These are phyloP conservation scores for Listrodromus nycthemerus DNA, from an alignment of 2,888 invertebrate genomes.

Conservation along the genomic window DNA sequence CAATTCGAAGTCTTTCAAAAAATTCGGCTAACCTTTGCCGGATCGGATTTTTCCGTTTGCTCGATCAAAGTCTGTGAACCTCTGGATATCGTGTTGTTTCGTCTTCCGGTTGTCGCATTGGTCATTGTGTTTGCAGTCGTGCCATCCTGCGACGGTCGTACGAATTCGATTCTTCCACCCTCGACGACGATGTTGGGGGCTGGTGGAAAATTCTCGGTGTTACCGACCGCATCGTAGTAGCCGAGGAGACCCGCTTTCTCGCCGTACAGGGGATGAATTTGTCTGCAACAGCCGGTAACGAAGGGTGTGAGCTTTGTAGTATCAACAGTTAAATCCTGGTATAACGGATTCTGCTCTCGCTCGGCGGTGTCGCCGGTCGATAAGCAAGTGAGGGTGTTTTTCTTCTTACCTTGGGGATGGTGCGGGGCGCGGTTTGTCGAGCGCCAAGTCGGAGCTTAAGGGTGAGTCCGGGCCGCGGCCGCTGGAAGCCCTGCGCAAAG, in stretches of 20 bases:
- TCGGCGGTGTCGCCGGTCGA: constrained; percentile 46
- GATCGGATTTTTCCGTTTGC: constrained; percentile 80
- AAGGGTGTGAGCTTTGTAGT: constrained; percentile 40
- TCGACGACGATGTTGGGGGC: constrained; percentile 85
- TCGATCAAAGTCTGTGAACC: constrained; percentile 80
- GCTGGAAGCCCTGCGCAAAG: constrained; percentile 80
- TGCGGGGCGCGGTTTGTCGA: constrained; percentile 81
- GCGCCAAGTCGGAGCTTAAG: constrained; percentile 79
- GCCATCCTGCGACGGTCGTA: constrained; percentile 84
- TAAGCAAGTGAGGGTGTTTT: constrained; percentile 57
- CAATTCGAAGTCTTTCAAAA: no score
- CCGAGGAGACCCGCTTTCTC: constrained; percentile 83
- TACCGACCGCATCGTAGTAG: constrained; percentile 82
- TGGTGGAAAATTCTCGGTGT: constrained; percentile 82
- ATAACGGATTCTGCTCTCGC: neutral
- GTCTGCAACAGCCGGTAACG: constrained; percentile 81
- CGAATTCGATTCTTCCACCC: constrained; percentile 85
- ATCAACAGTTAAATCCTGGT: constrained; percentile 6
- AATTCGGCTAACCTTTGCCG: constrained; percentile 78
- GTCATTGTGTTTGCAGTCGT: constrained; percentile 76
- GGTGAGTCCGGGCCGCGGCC: constrained; percentile 81
- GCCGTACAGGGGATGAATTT: constrained; percentile 84
- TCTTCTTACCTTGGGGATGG: constrained; percentile 81
- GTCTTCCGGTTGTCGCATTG: constrained; percentile 41
- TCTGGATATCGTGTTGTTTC: constrained; percentile 77